Evolutionary conservation across 1,140 invertebrate species (phyloP), one percentile per base, ranked within the genome.

Genomic region (Phocides pigmalion): DNA sequence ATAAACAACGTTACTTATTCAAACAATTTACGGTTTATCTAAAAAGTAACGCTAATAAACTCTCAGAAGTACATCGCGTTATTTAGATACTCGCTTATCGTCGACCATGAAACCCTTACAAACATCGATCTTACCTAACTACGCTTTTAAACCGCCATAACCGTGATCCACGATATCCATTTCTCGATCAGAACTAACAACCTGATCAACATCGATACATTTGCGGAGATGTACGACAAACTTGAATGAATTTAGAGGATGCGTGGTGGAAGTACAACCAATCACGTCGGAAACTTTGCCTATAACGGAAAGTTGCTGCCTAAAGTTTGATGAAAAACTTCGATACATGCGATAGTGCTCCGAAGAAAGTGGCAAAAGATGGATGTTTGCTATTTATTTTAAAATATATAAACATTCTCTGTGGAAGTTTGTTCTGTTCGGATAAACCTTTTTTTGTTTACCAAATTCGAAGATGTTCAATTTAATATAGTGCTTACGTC

Each of bases 251-350:
- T 67, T 20, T 22, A 4, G 20, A 37, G 44, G 28, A 28, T 28
- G 44, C 63, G 51, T 64, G 51, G 28, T 64, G 44, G 17, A 58
- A 58, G 37, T 15, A 28, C 32, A 70, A 74, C 65, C 66, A 65
- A 61, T 66, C 64, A 53, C 61, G 47, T 37, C 17, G 37, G 17
- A 35, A 69, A 68, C 44, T 64, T 66, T 25, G 39, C 44, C 47
- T 62, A 66, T 70, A 66, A 64, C 28, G 56, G 11, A 22, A 58
- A 53, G 39, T 39, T 41, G 19, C 16, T 63, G 61, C 44, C 46
- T 49, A 39, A 72, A 76, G 65, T 79, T 79, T 72, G 67, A 74
- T 72, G 69, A 79, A 79, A 76, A 76, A 78, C 76, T 77, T 77
- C 15, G 50, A 62, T 64, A 61, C 59, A 56, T 64, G 66, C 56